Base-by-base conservation (phyloP, 2,113 vertebrate species). In the Petroica traversi region DNA sequence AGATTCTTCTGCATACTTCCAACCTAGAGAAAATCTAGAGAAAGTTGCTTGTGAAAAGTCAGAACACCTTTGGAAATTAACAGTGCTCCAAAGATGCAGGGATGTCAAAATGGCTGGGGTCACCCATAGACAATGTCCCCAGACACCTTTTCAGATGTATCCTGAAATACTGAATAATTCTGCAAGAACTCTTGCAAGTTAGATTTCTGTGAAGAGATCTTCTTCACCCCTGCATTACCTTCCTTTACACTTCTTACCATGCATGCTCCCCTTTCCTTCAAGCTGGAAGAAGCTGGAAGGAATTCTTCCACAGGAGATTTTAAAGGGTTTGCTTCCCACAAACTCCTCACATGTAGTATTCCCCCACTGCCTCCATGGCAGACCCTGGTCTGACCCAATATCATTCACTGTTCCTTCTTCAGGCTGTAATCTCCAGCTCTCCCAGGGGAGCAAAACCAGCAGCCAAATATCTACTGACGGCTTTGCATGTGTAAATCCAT, bases 401-500 rank as follows among this genome's bases (percentile, higher is more conserved):
- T 62, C 62, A 31, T 81, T 55, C 51, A 33, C 36, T 49, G 14
- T n/a, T 92, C 29, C 14, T 77, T 75, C 40, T 83, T 43, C 43
- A 48, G 24, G 17, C 77, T 92, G 38, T 81, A 92, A 85, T 88
- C 77, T 85, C 40, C 67, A 83, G 29, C 58, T 74, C 40, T 96
- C 92, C 83, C 85, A 87, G 12, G 63, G 51, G 89, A 77, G 8
- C 4, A 79, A 85, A 93, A 80, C 8, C 31, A 93, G 59, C 59
- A 74, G 72, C 85, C 88, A 93, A 90, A 83, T 94, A 93, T 74
- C 89, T 88, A 51, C 72, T 90, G 71, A 85, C 1, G 1, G 67
- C 43, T 94, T 94, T 95, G 85, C 68, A 38, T 81, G 71, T 82
- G 71, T 74, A 94, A 96, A 96, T 83, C 93, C 85, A 83, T 54